Conservation (phyloP, 2,888 invertebrate species). For the Eupsilia transversa region DNA sequence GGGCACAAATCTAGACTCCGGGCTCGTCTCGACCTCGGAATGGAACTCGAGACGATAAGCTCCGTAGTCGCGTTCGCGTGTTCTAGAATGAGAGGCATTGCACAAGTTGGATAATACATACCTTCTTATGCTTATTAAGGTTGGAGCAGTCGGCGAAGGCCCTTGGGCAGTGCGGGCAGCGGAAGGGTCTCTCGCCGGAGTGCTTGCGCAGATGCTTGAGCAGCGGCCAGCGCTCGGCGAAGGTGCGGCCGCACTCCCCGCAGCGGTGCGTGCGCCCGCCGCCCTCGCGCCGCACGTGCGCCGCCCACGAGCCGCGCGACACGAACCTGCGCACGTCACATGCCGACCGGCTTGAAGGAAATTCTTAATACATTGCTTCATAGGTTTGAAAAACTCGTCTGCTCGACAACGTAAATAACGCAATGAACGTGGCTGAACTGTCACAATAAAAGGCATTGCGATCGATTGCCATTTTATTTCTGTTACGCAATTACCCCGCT, state of each 20-base stretch:
- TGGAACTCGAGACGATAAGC: not conserved
- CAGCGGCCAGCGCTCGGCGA: conserved; percentile 92
- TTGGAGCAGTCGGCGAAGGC: conserved; percentile 95
- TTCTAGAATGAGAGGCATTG: no score
- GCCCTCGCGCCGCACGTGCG: conserved; percentile 92
- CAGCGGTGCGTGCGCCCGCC: conserved; percentile 92
- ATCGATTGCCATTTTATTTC: not conserved
- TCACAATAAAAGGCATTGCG: not conserved
- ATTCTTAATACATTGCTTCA: not conserved
- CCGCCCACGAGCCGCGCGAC: conserved; percentile 91
- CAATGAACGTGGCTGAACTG: not conserved
- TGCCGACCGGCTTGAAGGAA: not conserved
- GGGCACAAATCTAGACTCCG: not conserved
- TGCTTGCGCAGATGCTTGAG: conserved; percentile 92
- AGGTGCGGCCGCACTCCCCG: conserved; percentile 89
- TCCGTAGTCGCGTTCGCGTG: no score
- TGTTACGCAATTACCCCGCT: not conserved
- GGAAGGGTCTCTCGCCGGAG: conserved; percentile 92
- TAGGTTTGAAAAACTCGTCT: not conserved
- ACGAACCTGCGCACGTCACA: conserved; percentile 71
- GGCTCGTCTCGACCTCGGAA: not conserved
- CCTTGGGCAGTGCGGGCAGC: conserved; percentile 93
- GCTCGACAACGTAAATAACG: not conserved
- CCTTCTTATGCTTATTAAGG: conserved; percentile 92
- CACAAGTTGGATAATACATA: conserved; percentile 54